A percentile compares a stretch with the other conserved stretches of the same genome.
Conservation (phyloP, 2,888 invertebrate species). For the Thelaira solivaga region DNA sequence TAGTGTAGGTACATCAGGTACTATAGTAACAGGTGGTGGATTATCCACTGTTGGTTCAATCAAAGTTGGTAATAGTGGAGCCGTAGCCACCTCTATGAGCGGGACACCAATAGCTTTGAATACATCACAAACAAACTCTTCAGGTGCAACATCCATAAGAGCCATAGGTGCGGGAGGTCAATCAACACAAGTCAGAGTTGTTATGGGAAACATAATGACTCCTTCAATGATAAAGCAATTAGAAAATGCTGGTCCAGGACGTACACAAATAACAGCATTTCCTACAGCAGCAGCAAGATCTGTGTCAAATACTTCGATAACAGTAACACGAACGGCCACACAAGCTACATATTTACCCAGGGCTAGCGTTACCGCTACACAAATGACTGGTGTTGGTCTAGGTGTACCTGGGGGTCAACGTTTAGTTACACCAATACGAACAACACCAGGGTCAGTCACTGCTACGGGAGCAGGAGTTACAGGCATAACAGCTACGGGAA, state of each 20-base stretch:
- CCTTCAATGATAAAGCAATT: conserved; percentile 79
- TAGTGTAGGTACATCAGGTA: conserved; percentile 55
- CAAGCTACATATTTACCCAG: conserved; percentile 75
- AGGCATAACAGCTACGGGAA: conserved; percentile 69
- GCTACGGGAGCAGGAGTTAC: conserved; percentile 67
- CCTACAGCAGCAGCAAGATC: conserved; percentile 71
- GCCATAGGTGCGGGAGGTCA: conserved; percentile 72
- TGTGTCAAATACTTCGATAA: conserved; percentile 77
- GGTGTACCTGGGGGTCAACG: conserved; percentile 70
- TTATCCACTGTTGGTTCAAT: conserved; percentile 65
- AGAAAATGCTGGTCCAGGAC: conserved; percentile 70
- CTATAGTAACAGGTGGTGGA: conserved; percentile 56
- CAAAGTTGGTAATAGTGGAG: conserved; percentile 66
- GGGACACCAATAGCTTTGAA: conserved; percentile 70
- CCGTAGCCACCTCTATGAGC: conserved; percentile 66
- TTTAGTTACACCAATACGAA: conserved; percentile 72
- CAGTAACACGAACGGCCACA: conserved; percentile 75
- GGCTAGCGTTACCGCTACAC: conserved; percentile 74
- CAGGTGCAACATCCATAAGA: conserved; percentile 73
- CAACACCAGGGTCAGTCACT: conserved; percentile 69
- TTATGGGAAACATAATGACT: conserved; percentile 76
- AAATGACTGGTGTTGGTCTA: conserved; percentile 69
- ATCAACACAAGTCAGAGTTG: conserved; percentile 75
- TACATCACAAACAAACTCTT: conserved; percentile 69
- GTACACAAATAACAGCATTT: conserved; percentile 76